Conservation (phyloP, 2,113 vertebrate genomes). For the Helogale parvula region DNA sequence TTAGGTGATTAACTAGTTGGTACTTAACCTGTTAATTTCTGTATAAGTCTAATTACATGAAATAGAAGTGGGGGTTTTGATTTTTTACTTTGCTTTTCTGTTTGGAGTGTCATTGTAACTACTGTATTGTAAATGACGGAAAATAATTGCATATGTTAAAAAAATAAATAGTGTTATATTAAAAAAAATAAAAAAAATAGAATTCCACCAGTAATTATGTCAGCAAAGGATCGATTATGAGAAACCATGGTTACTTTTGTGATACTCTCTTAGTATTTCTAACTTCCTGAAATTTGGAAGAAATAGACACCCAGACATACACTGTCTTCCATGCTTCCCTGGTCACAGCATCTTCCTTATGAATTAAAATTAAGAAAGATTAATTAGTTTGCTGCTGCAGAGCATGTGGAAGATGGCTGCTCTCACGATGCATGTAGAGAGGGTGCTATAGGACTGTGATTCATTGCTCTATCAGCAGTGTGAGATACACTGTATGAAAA, state of each 20-base stretch:
- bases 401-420: slow-evolving; percentile 64
- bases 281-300: slow-evolving; percentile 16
- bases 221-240: neutral
- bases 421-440: slow-evolving; percentile 71
- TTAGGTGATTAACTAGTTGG: too few species aligned
- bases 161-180: too few species aligned
- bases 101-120: too few species aligned
- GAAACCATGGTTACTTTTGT: neutral
- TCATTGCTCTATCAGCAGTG: slow-evolving; percentile 87
- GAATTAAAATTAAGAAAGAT: slow-evolving; percentile 84
- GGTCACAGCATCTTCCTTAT: slow-evolving; percentile 53
- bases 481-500: slow-evolving; percentile 86
- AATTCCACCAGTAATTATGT: neutral
- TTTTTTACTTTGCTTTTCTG: too few species aligned
- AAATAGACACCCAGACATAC: neutral
- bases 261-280: neutral
- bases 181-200: too few species aligned
- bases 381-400: slow-evolving; percentile 82
- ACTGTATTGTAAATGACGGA: too few species aligned
- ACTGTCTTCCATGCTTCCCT: slow-evolving; percentile 57
- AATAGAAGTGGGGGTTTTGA: too few species aligned
- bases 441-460: slow-evolving; percentile 83
- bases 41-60: too few species aligned
- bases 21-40: too few species aligned
- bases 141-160: too few species aligned